Base-by-base conservation (phyloP, 2,888 invertebrate species). In the Sinelater perroti region DNA sequence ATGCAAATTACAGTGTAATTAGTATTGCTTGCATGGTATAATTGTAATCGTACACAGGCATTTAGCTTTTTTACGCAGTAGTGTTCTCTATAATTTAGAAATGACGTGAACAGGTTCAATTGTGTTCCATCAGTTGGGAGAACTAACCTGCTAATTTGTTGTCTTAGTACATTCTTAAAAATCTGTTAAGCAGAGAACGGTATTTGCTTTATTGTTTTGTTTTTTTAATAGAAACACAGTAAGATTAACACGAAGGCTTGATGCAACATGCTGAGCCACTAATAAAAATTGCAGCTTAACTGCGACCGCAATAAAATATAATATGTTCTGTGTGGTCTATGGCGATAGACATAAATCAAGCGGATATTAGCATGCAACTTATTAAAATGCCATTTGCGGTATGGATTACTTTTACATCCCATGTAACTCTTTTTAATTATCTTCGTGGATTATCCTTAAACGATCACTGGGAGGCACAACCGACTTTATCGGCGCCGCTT, bases 391-490 rank as follows among this genome's bases (percentile, higher is more conserved):
- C 35, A 40, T 49, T 53, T 36, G 13, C 40, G 24, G n/a, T 24
- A 7, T 26, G 40, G 24, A 24, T 21, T 18, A 40, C 17, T 28
- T 51, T 28, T 40, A 51, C 21, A 26, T 30, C n/a, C 16, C 38
- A 40, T 14, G 30, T 54, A 54, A 47, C 38, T 58, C 58, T 54
- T 49, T 58, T 58, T 58, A 58, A 58, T 58, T 47, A 54, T 49
- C 24, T 16, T 31, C 7, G 10, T 40, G 47, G 16, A 50, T 50
- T 50, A 36, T 44, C 28, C 26, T 55, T 50, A 56, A 56, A 38
- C 30, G 47, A 17, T 31, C 44, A 44, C 36, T 53, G 11, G 35
- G 46, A 33, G 44, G 40, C 30, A 40, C 11, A 54, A 35, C 8
- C 20, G 18, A 10, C 18, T 55, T 55, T 55, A 38, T 38, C 2